Evolutionary conservation across 2,113 vertebrate species (phyloP).

Genomic region (Syngnathoides biaculeatus): DNA sequence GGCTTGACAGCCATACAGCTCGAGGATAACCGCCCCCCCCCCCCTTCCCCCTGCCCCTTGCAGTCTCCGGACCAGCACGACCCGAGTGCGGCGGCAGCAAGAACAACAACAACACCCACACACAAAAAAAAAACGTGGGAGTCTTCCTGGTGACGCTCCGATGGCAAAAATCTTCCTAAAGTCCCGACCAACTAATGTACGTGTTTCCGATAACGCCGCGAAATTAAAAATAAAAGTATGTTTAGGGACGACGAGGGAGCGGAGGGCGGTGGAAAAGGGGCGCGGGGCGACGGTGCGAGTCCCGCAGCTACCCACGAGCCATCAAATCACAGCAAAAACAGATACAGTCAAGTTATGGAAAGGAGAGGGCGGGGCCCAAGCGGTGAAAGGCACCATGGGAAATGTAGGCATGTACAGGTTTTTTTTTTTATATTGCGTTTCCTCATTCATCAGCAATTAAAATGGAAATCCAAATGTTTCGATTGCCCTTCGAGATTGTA

Average conservation of each 20-base stretch:
- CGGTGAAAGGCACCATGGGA: slow-evolving; percentile 56
- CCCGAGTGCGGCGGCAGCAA: not conserved
- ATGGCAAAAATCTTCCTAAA: slow-evolving; percentile 25
- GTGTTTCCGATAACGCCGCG: slow-evolving; percentile 5
- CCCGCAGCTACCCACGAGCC: slow-evolving; percentile 16
- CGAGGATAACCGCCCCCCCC: not conserved
- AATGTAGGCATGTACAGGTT: slow-evolving; percentile 37
- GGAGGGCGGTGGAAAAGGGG: not conserved
- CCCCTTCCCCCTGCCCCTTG: not conserved
- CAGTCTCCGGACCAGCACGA: not conserved
- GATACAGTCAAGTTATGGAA: slow-evolving; percentile 21
- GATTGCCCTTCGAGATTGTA: not conserved
- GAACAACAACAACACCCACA: no score
- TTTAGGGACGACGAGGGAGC: slow-evolving; percentile 3
- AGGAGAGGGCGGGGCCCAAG: slow-evolving; percentile 40
- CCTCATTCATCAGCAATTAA: not conserved
- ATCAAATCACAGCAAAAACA: slow-evolving; percentile 60
- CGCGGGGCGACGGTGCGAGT: slow-evolving; percentile 15
- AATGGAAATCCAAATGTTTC: not conserved
- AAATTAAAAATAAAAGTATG: no score
- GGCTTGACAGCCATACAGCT: slow-evolving; percentile 12
- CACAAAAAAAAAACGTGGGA: not conserved
- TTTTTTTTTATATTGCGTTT: not conserved
- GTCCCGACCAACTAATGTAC: slow-evolving; percentile 16
- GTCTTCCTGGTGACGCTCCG: slow-evolving; percentile 18